phyloP scores from a whole-genome alignment of 2,797 vertebrate species.

The Gobio occitaniae region DNA sequence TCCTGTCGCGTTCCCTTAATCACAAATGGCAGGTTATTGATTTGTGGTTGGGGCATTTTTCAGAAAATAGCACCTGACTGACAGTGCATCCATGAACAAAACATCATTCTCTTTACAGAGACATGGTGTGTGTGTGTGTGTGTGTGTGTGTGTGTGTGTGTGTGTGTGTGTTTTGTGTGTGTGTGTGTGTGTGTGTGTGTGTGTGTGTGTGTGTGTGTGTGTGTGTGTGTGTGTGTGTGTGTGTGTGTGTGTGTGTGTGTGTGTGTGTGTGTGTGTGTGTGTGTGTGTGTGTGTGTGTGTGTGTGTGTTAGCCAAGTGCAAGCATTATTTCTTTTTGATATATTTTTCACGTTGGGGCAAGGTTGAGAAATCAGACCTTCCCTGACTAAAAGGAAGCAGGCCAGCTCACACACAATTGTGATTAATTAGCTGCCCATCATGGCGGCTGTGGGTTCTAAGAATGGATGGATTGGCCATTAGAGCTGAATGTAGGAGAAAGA shows the following conservation, averaged over 20 bases:
- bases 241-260: constrained; percentile 13
- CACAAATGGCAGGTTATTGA: constrained; percentile 60
- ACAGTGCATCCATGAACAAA: constrained; percentile 58
- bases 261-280: background rate
- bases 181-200: constrained; percentile 10
- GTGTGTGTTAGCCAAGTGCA: constrained; percentile 27
- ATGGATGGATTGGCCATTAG: constrained; percentile 68
- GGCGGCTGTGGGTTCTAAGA: constrained; percentile 52
- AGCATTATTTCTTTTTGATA: background rate
- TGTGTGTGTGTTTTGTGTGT: background rate
- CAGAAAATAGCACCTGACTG: constrained; percentile 56
- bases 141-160: background rate
- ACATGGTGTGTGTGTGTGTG: constrained; percentile 29
- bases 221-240: background rate
- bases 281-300: constrained; percentile 6
- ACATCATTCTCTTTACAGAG: constrained; percentile 58
- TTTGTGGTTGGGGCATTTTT: constrained; percentile 56
- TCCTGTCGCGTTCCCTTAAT: constrained; percentile 67
- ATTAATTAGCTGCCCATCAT: constrained; percentile 74
- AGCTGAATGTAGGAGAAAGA: constrained; percentile 62
- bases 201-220: background rate
- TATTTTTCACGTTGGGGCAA: background rate
- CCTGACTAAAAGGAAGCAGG: constrained; percentile 23
- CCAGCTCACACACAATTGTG: constrained; percentile 59
- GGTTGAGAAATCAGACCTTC: constrained; percentile 23